Percentiles rank a stretch among this genome's conserved stretches.
Evolutionary conservation across 2,797 vertebrate genomes (phyloP).

Genomic region (Alcedo quadribrachys): DNA sequence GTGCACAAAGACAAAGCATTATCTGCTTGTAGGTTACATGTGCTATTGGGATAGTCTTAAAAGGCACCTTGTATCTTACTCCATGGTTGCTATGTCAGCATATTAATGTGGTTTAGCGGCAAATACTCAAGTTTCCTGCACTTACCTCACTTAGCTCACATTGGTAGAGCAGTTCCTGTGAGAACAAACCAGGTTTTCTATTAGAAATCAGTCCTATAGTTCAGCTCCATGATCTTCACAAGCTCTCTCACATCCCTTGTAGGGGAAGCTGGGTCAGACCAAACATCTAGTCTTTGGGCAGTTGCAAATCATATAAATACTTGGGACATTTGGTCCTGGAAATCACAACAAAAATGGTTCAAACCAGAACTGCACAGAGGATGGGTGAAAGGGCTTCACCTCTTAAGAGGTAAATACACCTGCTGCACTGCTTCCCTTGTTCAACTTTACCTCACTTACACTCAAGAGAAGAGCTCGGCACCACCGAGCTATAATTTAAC

Average conservation of each 20-base stretch:
- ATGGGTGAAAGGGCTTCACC: not conserved
- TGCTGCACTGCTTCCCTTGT: not conserved
- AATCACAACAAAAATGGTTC: not conserved
- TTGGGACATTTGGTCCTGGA: not conserved
- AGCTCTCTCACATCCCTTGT: not conserved
- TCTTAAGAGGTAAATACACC: not conserved
- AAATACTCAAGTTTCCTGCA: not conserved
- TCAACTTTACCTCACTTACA: not conserved
- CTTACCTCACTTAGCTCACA: not conserved
- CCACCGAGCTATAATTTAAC: not conserved
- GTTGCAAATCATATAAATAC: not conserved
- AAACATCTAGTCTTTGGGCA: not conserved
- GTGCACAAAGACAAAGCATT: fast-evolving
- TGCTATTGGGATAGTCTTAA: not conserved
- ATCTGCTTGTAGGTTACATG: not conserved
- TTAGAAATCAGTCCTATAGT: not conserved
- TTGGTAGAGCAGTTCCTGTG: not conserved
- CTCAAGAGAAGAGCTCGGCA: too few species aligned
- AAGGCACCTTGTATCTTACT: not conserved
- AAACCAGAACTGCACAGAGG: not conserved
- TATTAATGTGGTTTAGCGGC: not conserved
- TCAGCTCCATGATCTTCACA: not conserved
- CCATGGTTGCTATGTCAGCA: not conserved
- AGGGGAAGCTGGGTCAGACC: not conserved
- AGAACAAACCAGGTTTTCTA: not conserved